Evolutionary conservation across 2,888 invertebrate species (phyloP).

Genomic region (Ectropis crepuscularia): DNA sequence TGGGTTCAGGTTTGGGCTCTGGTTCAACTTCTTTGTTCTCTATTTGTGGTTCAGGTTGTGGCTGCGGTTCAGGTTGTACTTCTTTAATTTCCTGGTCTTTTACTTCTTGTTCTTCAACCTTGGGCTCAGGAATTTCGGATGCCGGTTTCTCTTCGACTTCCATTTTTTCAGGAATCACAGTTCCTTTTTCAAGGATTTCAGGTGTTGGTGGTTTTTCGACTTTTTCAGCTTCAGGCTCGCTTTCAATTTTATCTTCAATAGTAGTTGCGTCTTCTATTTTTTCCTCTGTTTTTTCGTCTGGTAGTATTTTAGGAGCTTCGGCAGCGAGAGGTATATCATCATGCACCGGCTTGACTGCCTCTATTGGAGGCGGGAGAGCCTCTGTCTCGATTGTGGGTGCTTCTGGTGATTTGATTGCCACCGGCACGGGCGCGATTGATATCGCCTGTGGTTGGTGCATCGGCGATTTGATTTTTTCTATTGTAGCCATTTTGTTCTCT

Average conservation of each 20-base stretch:
- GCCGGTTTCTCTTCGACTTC: slow-evolving; percentile 37
- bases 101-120: slow-evolving; percentile 31
- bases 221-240: not conserved
- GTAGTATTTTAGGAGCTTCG: slow-evolving; percentile 52
- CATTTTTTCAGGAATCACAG: slow-evolving; percentile 41
- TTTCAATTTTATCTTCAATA: slow-evolving; percentile 21
- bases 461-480: slow-evolving; percentile 71
- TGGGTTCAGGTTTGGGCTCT: slow-evolving; percentile 35
- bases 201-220: not conserved
- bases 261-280: slow-evolving; percentile 35
- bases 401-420: slow-evolving; percentile 65
- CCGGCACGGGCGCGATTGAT: slow-evolving; percentile 62
- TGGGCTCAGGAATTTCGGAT: slow-evolving; percentile 27
- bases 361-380: slow-evolving; percentile 66
- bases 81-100: slow-evolving; percentile 35
- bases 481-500: slow-evolving; percentile 65
- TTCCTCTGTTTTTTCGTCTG: slow-evolving; percentile 37
- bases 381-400: slow-evolving; percentile 62
- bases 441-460: slow-evolving; percentile 59
- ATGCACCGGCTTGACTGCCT: slow-evolving; percentile 59
- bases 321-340: slow-evolving; percentile 58
- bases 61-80: not conserved
- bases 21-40: slow-evolving; percentile 31
- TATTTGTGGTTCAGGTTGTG: slow-evolving; percentile 21
- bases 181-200: slow-evolving; percentile 17